phyloP scores from a whole-genome alignment of 2,888 invertebrate genomes.

The Halictus ligatus region DNA sequence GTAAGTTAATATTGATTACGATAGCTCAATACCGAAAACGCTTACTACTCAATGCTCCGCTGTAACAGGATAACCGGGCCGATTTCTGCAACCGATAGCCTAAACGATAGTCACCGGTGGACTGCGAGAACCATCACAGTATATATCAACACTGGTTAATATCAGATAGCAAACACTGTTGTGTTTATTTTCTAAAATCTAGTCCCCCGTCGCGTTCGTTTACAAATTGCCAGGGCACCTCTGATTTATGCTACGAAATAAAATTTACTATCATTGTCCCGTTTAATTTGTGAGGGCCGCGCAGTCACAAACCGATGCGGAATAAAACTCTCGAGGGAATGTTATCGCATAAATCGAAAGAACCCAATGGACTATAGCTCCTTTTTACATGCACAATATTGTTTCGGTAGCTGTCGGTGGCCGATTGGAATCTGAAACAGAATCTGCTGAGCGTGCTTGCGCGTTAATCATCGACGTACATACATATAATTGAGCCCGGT shows the following conservation, averaged over 20 bases:
- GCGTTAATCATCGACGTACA: slow-evolving; percentile 42
- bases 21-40: background rate
- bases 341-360: background rate
- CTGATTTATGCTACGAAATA: background rate
- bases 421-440: slow-evolving; percentile 16
- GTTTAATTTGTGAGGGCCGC: slow-evolving; percentile 5
- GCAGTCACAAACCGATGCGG: slow-evolving; percentile 21
- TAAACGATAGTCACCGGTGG: background rate
- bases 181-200: background rate
- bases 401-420: background rate
- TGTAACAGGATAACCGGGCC: background rate
- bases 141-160: too few species aligned
- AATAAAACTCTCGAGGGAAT: background rate
- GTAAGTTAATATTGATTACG: background rate
- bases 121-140: too few species aligned
- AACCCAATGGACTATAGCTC: background rate
- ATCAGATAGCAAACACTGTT: background rate
- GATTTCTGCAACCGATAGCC: background rate
- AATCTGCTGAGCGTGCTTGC: slow-evolving; percentile 33
- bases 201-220: background rate
- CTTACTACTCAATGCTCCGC: background rate
- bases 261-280: background rate
- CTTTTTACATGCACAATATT: background rate
- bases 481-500: slow-evolving; percentile 39
- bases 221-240: background rate